Percentiles rank a stretch among this genome's conserved stretches.
These are phyloP conservation scores for Cyphomyrmex costatus DNA, from an alignment of 1,140 invertebrate genomes.

Conservation along the genomic window DNA sequence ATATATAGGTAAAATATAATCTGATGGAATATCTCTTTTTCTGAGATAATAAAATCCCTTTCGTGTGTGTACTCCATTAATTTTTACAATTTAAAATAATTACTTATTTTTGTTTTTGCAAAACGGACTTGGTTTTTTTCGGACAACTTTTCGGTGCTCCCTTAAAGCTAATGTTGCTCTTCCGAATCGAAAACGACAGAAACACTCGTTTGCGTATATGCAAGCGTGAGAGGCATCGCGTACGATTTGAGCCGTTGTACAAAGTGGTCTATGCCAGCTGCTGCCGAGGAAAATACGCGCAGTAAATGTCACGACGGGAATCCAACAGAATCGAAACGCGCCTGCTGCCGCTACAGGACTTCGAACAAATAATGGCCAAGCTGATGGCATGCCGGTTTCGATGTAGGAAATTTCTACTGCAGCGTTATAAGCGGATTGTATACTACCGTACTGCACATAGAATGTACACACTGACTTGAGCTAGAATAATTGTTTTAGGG, in stretches of 20 bases:
- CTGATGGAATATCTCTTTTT: neutral
- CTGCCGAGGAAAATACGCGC: conserved; percentile 65
- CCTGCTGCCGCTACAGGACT: conserved; percentile 39
- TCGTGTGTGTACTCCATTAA: neutral
- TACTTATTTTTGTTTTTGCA: neutral
- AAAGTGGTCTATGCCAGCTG: conserved; percentile 65
- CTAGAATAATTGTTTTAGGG: conserved; percentile 18
- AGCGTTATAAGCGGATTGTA: conserved; percentile 56
- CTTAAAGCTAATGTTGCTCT: conserved; percentile 2
- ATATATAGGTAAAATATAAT: neutral
- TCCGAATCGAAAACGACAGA: conserved; percentile 5
- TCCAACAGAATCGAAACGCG: conserved; percentile 60
- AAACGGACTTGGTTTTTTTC: no score
- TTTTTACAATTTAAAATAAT: neutral
- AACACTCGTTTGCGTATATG: neutral
- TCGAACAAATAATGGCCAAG: conserved; percentile 54
- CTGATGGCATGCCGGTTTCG: conserved; percentile 9
- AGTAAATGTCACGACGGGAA: conserved; percentile 64
- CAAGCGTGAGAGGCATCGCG: neutral
- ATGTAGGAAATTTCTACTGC: conserved; percentile 43
- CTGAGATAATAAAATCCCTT: neutral
- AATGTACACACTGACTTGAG: conserved; percentile 28
- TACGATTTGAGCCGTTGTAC: conserved; percentile 45
- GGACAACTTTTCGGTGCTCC: neutral
- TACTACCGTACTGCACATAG: neutral